Percentiles rank a stretch among this genome's conserved stretches.
Conservation (phyloP, 2,797 vertebrate species). For the Neosilurus hyrtlii region DNA sequence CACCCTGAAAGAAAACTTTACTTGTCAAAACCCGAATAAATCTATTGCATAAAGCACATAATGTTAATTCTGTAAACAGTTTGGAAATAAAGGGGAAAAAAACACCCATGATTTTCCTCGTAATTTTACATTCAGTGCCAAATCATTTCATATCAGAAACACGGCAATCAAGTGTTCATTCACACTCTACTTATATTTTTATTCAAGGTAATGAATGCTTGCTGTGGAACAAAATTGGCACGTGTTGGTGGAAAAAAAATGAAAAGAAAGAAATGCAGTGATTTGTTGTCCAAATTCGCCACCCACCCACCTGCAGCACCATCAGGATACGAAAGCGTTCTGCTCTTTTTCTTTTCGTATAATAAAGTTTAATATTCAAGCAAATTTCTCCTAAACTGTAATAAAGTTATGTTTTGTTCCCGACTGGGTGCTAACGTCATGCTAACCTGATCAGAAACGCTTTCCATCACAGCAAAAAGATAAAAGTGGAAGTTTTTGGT, state of each 20-base stretch:
- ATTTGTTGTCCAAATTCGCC: background rate
- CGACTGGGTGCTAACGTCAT: background rate
- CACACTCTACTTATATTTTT: background rate
- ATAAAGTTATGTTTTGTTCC: background rate
- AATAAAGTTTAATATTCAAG: background rate
- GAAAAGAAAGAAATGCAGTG: background rate
- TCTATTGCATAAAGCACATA: background rate
- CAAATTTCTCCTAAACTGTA: background rate
- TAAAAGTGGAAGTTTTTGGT: background rate
- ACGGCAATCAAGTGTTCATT: background rate
- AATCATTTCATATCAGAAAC: background rate
- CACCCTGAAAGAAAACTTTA: background rate
- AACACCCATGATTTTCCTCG: background rate
- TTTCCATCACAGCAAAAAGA: background rate
- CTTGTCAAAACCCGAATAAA: background rate
- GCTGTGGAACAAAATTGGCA: background rate
- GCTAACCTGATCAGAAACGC: background rate
- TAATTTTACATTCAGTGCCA: background rate
- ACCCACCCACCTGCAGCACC: background rate
- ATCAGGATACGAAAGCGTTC: background rate
- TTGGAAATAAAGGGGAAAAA: background rate
- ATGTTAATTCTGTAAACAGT: background rate
- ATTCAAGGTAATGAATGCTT: background rate
- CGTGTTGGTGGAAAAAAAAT: background rate
- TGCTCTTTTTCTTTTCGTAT: background rate